Evolutionary conservation across 64 coral and sea anemone species (phyloP), one percentile per base, ranked within the genome.

Genomic region (Exaiptasia diaphana): DNA sequence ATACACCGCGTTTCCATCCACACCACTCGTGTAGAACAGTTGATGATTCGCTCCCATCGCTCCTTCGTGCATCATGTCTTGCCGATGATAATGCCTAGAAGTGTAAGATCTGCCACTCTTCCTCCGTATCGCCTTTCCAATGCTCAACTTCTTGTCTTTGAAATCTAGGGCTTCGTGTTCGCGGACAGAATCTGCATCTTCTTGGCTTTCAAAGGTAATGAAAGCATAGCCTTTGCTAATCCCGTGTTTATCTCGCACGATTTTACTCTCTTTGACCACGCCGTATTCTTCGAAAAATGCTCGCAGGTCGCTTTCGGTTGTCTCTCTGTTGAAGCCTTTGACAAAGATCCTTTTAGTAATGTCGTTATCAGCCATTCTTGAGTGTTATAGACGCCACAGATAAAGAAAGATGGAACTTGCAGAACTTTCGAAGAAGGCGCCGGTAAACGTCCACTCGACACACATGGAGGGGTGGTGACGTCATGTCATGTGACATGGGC

Each of bases 161-260:
- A 99, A 99, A 83, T 93, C 85, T 12, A 99, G 67, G 38, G 53
- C 61, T 20, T 99, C 81, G 22, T 99, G 77, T 33, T 92, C 79
- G 10, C 78, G 79, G 29, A 84, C 79, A 35, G 64, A 80, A 23
- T 99, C 90, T n/a, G 89, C 89, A 25, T 61, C 80, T 37, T 99
- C 95, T 82, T 99, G 90, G 18, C 78, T 88, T 36, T 99, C 95
- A 83, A 99, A 99, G 22, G 95, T 99, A 33, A 99, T 92, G 70
- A 99, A 99, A 57, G 89, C 95, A 34, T 99, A 99, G 20, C 90
- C 90, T 46, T 92, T 92, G 73, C 90, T 83, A 27, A 82, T 85
- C 15, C 90, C 90, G 67, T 91, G 82, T 21, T 88, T 86, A 68
- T 99, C 95, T 77, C 83, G 87, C 11, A 99, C 95, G 38, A 99